Base-by-base conservation (phyloP, 2,113 vertebrate genomes). In the Pitta sordida region DNA sequence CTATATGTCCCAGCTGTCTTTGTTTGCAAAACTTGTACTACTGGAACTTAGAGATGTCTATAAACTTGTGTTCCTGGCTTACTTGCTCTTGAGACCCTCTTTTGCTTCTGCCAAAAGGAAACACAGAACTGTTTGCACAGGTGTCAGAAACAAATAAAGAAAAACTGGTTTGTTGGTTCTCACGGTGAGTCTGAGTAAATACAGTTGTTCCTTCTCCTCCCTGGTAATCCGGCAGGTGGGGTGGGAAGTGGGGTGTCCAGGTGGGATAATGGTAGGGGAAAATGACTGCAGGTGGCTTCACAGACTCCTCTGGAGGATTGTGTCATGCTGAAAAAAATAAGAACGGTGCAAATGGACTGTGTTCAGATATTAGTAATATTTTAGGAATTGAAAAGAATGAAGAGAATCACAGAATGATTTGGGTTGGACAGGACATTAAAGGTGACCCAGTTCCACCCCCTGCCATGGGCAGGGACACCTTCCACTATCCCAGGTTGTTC, bases 111-210 rank as follows among this genome's bases (percentile, higher is more conserved):
- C 59, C 68, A 58, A 41, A 88, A 70, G 44, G 77, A 78, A 76
- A 75, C 32, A 51, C n/a, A 41, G 32, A 92, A 53, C 37, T 86
- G 60, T 92, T 94, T 93, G 89, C 48, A 48, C 86, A 89, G 86
- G 83, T 95, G 91, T 96, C 5, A 0, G 74, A 92, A 81, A 74
- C 86, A 92, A 86, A 88, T 69, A 86, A 90, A 78, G 91, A 97
- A 93, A 95, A 96, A 93, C 93, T 94, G 89, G 94, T 97, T 97
- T 97, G 74, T 95, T 96, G 91, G 80, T 96, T 88, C 64, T n/a
- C 26, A 2, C n/a, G 73, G 65, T 41, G 74, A 83, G 85, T 86
- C 51, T 84, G 88, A 86, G 78, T 83, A 74, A 94, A 87, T 88
- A 13, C 6, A 49, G 36, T 68, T 90, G 60, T 84, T 83, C 58